A percentile compares a stretch with the other conserved stretches of the same genome.
Conservation (phyloP, 2,888 invertebrate species). For the Limenitis arthemis region DNA sequence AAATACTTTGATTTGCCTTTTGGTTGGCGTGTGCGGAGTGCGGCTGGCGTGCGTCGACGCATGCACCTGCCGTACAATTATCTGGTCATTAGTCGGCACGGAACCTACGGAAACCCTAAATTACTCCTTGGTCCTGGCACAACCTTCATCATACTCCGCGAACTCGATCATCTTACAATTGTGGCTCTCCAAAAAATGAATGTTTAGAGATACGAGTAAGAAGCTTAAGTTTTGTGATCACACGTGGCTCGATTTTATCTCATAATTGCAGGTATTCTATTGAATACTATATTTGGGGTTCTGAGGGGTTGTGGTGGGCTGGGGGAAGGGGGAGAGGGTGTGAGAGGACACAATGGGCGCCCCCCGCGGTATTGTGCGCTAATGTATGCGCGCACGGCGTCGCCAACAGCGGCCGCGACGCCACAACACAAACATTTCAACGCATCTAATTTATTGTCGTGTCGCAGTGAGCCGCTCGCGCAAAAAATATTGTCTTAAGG, state of each 20-base stretch:
- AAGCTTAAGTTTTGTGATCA: slow-evolving; percentile 31
- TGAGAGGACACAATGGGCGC: slow-evolving; percentile 57
- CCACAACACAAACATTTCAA: slow-evolving; percentile 69
- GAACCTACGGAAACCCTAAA: slow-evolving; percentile 42
- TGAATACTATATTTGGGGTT: slow-evolving; percentile 58
- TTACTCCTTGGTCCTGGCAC: slow-evolving; percentile 38
- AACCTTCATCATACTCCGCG: slow-evolving; percentile 30
- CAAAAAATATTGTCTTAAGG: slow-evolving; percentile 62
- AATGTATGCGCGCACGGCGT: slow-evolving; percentile 59
- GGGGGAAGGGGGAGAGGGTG: slow-evolving; percentile 36
- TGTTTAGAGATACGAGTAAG: slow-evolving; percentile 20
- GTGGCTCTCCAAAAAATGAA: slow-evolving; percentile 14
- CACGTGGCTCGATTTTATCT: slow-evolving; percentile 54
- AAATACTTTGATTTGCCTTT: slow-evolving; percentile 9
- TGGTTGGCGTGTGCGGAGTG: slow-evolving; percentile 58
- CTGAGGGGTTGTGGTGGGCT: slow-evolving; percentile 23
- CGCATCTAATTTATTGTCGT: slow-evolving; percentile 66
- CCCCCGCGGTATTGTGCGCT: slow-evolving; percentile 58
- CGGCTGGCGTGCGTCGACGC: slow-evolving; percentile 48
- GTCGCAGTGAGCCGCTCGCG: slow-evolving; percentile 48
- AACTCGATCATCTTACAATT: slow-evolving; percentile 20
- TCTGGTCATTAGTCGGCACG: slow-evolving; percentile 53
- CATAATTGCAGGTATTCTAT: slow-evolving; percentile 57
- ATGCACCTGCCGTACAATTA: slow-evolving; percentile 61
- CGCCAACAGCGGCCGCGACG: slow-evolving; percentile 49